Base-by-base conservation (phyloP, 2,888 invertebrate species). In the Acleris holmiana region DNA sequence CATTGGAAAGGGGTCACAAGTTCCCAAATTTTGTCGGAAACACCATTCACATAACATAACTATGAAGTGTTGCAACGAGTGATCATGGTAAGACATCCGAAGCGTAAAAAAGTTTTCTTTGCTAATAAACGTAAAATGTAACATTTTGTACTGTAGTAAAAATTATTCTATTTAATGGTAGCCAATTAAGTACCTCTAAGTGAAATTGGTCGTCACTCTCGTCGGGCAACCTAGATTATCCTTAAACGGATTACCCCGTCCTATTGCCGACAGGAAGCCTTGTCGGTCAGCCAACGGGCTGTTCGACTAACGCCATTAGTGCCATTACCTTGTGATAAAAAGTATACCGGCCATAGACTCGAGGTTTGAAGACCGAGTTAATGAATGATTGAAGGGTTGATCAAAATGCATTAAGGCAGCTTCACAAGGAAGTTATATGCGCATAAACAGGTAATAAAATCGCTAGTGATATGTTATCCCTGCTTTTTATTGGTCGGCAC, bases 261-360 rank as follows among this genome's bases (percentile, higher is more conserved):
- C 69, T 54, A 71, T 70, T 68, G 64, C 53, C 48, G 55, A 51
- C 67, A 68, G 68, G 71, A 71, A 69, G 66, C 69, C 68, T 55
- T 65, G 67, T 70, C 74, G 74, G 73, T 67, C 74, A 68, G 56
- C 21, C 68, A 74, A 74, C 74, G 74, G 74, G 68, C 55, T 61
- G 67, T 53, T 69, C 69, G 70, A 72, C 68, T 63, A 44, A 53
- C 50, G 41, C 55, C 55, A 44, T 44, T 63, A 44, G 48, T 46
- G 41, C 55, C 55, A 44, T 44, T 19, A 41, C 55, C 44, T 44
- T 35, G 40, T 40, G 15, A 44, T 55, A 55, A 55, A 55, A 54
- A 55, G 49, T 49, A 15, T 49, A 55, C 17, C 41, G 23, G n/a
- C 41, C 55, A 55, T 44, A 44, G 23, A 55, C 23, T n/a, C 44